These are phyloP conservation scores for Yponomeuta evonymella DNA, from an alignment of 2,888 invertebrate genomes.

Conservation along the genomic window DNA sequence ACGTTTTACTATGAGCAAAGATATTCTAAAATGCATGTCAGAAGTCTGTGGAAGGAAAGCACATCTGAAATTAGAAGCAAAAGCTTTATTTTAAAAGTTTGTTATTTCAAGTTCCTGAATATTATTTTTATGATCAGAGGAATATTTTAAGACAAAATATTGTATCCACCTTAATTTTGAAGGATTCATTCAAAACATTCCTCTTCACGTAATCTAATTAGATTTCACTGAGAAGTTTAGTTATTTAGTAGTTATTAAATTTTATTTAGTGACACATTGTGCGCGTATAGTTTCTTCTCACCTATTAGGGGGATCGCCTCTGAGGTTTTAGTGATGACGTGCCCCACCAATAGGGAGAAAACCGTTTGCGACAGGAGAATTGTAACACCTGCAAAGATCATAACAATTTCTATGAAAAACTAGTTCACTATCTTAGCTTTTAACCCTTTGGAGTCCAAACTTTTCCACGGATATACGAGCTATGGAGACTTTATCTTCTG, in stretches of 20 bases:
- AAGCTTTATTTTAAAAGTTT: conserved; percentile 20
- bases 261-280: not conserved
- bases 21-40: conserved; percentile 9
- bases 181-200: conserved; percentile 43
- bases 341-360: conserved; percentile 99
- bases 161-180: not conserved
- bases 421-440: conserved; percentile 38
- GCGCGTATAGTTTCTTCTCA: conserved; percentile 51
- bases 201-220: conserved; percentile 45
- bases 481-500: conserved; percentile 41
- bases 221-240: not conserved
- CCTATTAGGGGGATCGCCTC: conserved; percentile 99
- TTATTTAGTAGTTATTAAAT: not conserved
- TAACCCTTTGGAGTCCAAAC: not conserved
- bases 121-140: conserved; percentile 45
- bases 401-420: conserved; percentile 50
- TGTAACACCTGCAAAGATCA: conserved; percentile 95
- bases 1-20: not conserved
- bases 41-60: not conserved
- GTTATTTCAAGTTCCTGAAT: not conserved
- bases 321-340: conserved; percentile 99
- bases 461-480: not conserved
- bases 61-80: conserved; percentile 41
- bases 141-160: conserved; percentile 45
- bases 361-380: conserved; percentile 99